A percentile compares a stretch with the other conserved stretches of the same genome.
These are phyloP conservation scores for Theretra japonica DNA, from an alignment of 2,888 invertebrate genomes.

Conservation along the genomic window DNA sequence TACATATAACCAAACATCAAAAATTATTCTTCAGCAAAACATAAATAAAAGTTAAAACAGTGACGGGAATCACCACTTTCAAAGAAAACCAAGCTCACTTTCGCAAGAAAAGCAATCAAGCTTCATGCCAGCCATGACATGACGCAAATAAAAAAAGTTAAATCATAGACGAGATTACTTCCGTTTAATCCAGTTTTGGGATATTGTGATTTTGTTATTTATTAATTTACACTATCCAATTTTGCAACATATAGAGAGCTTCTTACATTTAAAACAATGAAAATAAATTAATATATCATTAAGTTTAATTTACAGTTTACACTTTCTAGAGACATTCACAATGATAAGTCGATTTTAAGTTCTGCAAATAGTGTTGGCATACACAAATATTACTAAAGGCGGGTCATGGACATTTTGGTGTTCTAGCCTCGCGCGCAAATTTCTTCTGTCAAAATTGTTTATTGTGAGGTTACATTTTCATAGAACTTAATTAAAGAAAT, in stretches of 20 bases:
- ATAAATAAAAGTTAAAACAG: constrained; percentile 74
- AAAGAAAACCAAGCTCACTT: constrained; percentile 81
- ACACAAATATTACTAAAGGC: constrained; percentile 24
- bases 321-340: not conserved
- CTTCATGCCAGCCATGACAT: constrained; percentile 77
- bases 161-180: constrained; percentile 42
- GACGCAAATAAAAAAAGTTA: constrained; percentile 47
- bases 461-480: constrained; percentile 68
- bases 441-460: constrained; percentile 76
- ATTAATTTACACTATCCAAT: not conserved
- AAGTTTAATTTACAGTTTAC: too few species aligned
- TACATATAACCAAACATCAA: constrained; percentile 48
- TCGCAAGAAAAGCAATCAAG: constrained; percentile 79
- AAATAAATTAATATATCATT: too few species aligned
- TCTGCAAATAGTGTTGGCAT: not conserved
- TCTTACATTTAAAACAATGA: too few species aligned
- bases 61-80: constrained; percentile 66
- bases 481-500: constrained; percentile 23
- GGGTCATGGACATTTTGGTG: constrained; percentile 21
- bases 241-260: not conserved
- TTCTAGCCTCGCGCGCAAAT: constrained; percentile 74
- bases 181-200: constrained; percentile 36
- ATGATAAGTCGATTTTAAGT: not conserved
- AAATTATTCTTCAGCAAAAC: constrained; percentile 43
- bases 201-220: not conserved